These are phyloP conservation scores for Pipistrellus kuhlii DNA, from an alignment of 2,797 vertebrate species.

Conservation along the genomic window DNA sequence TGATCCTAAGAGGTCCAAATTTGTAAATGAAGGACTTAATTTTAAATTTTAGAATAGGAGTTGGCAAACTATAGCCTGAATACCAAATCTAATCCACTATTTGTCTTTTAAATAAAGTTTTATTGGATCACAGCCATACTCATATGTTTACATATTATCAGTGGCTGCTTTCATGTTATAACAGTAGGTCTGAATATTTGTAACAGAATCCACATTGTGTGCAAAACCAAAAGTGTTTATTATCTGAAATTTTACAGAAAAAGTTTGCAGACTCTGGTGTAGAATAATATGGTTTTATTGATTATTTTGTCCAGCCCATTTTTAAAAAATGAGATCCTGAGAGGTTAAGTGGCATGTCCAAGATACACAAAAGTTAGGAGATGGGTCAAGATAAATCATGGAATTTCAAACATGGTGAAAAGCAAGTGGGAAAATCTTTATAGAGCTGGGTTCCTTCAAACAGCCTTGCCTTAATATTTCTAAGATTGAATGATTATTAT, in stretches of 20 bases:
- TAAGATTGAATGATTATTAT: not conserved
- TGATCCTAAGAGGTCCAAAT: not conserved
- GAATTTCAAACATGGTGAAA: not conserved
- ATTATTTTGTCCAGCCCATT: not conserved
- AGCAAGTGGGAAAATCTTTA: not conserved
- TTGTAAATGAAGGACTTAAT: not conserved
- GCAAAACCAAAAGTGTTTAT: not conserved
- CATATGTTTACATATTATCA: not conserved
- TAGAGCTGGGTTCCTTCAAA: not conserved
- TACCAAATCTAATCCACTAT: not conserved
- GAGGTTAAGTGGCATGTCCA: not conserved
- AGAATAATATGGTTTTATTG: not conserved
- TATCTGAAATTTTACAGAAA: not conserved
- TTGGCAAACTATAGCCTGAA: not conserved
- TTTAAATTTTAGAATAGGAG: not conserved
- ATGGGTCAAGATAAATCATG: not conserved
- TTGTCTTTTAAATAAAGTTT: conserved; percentile 50
- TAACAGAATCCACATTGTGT: not conserved
- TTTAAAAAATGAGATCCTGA: not conserved
- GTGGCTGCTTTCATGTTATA: not conserved
- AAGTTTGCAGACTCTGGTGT: not conserved
- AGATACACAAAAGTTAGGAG: not conserved
- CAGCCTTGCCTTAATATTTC: not conserved
- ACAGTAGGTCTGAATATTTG: not conserved
- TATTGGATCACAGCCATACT: not conserved